Conservation (phyloP, 2,888 invertebrate species). For the Choristoneura rosaceana region DNA sequence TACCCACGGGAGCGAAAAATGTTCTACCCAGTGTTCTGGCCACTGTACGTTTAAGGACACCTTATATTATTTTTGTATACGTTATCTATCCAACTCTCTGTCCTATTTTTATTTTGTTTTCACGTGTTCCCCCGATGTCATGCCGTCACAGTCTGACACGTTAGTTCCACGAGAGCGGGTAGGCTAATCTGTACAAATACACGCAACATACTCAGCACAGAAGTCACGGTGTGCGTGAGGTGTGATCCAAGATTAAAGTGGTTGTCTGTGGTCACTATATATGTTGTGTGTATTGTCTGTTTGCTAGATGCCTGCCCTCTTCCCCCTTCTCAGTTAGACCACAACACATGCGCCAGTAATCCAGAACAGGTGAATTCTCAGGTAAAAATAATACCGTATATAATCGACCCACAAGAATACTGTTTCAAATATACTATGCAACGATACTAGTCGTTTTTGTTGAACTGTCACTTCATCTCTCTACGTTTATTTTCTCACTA, state of each 20-base stretch:
- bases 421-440: constrained; percentile 82
- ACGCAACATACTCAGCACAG: constrained; percentile 81
- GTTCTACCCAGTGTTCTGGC: constrained; percentile 35
- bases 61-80: constrained; percentile 72
- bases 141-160: constrained; percentile 50
- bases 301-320: constrained; percentile 98
- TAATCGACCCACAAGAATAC: constrained; percentile 82
- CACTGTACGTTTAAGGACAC: constrained; percentile 49
- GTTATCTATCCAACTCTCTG: constrained; percentile 78
- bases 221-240: constrained; percentile 78
- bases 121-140: constrained; percentile 49
- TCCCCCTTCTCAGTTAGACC: constrained; percentile 94
- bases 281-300: constrained; percentile 94
- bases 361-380: constrained; percentile 90
- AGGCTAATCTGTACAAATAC: constrained; percentile 76
- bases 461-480: constrained; percentile 80
- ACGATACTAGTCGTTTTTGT: constrained; percentile 80
- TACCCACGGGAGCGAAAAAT: constrained; percentile 16
- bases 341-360: constrained; percentile 91
- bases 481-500: constrained; percentile 76
- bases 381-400: constrained; percentile 85
- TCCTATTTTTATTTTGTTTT: constrained; percentile 76
- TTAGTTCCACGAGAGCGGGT: constrained; percentile 65
- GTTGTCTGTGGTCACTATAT: constrained; percentile 86
- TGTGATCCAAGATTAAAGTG: constrained; percentile 84